Evolutionary conservation across 1,140 invertebrate species (phyloP), one percentile per base, ranked within the genome.

Genomic region (Chlorops oryzae): DNA sequence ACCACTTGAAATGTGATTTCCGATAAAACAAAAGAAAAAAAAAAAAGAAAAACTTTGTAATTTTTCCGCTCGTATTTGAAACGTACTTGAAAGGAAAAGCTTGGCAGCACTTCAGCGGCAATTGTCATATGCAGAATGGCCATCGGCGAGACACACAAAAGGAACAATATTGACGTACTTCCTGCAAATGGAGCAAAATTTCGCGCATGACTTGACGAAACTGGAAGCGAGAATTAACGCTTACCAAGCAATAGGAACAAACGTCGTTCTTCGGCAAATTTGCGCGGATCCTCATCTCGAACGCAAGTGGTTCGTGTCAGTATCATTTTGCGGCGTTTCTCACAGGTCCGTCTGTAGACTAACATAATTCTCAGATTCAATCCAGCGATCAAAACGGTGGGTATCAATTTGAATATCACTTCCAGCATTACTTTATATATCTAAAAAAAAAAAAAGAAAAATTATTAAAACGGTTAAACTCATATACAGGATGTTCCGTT

Each of bases 101-200:
- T 74, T 24, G 75, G 76, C 44, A 83, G 74, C 57, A 83, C 81
- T 44, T 73, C 73, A 51, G 83, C 78, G 18, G 80, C 81, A 27
- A 86, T 73, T 20, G 83, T 85, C 39, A 86, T 78, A 54, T 84
- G 85, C 1, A 87, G 71, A 46, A 87, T 82, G 22, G 85, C 83
- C 80, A 86, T 86, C 0, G 85, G 86, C 15, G 84, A 86, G 42
- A 86, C 83, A 64, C 85, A 86, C 13, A 87, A 75, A 18, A 87
- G 74, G 64, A 88, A 88, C 17, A 87, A 62, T 18, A 87, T 80
- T 34, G 84, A 85, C 3, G 86, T 87, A 42, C 81, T 85, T 9
- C 56, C 56, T 58, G 34, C 44, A 49, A 35, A 13, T 9, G 24
- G 20, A 23, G 3, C 3, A 28, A 38, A 27, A 38, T 12, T 9